Evolutionary conservation across 2,113 vertebrate species (phyloP).

Genomic region (Mastomys natalensis): DNA sequence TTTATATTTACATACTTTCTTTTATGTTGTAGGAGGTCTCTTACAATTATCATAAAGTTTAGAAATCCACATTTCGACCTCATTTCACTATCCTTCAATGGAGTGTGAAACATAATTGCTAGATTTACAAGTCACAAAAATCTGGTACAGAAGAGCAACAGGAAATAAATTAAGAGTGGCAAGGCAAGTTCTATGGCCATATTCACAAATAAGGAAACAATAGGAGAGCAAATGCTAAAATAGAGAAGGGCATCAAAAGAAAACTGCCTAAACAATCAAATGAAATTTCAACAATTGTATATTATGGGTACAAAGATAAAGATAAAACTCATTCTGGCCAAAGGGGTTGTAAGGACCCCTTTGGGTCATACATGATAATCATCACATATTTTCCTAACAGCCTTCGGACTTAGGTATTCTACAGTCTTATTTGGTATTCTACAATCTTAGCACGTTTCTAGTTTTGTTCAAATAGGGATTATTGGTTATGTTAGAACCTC

Average conservation of each 20-base stretch:
- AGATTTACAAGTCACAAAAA: conserved; percentile 2
- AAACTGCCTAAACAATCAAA: not conserved
- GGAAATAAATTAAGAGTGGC: not conserved
- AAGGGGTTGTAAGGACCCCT: not conserved
- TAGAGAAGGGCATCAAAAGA: conserved; percentile 3
- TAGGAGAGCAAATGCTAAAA: not conserved
- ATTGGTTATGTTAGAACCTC: not conserved
- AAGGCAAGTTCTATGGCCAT: not conserved
- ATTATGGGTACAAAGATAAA: not conserved
- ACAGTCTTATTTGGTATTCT: not conserved
- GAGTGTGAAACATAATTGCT: not conserved
- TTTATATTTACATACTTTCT: conserved; percentile 23
- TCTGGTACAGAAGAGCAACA: not conserved
- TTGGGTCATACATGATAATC: not conserved
- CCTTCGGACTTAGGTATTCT: not conserved
- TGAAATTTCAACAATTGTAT: not conserved
- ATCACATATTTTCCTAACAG: not conserved
- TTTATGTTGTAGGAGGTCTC: not conserved
- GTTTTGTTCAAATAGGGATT: not conserved
- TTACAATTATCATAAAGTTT: not conserved
- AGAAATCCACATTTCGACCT: conserved; percentile 16
- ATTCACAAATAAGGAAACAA: not conserved
- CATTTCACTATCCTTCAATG: not conserved
- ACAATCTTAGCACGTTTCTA: not conserved
- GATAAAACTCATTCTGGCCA: not conserved